Evolutionary conservation across 1,140 invertebrate genomes (phyloP).

Genomic region (Drosophila guanche): DNA sequence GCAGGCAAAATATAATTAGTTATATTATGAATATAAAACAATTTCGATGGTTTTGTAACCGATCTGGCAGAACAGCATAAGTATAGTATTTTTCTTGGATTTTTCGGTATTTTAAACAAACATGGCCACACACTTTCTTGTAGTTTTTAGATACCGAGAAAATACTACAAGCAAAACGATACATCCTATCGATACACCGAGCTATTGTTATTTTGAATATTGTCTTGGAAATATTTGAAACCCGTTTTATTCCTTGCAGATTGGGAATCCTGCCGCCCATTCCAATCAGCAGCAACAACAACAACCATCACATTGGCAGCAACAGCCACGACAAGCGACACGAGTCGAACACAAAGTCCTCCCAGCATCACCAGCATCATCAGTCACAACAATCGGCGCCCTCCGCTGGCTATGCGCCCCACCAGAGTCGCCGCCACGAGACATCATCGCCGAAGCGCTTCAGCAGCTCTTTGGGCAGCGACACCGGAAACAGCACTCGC

Average conservation of each 20-base stretch:
- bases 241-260: slow-evolving; percentile 30
- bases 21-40: no score
- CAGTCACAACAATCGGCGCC: slow-evolving; percentile 34
- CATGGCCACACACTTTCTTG: no score
- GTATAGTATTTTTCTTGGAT: no score
- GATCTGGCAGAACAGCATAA: no score
- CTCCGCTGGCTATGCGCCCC: slow-evolving; percentile 33
- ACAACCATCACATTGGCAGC: background rate
- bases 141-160: no score
- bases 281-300: slow-evolving; percentile 42
- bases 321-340: slow-evolving; percentile 52
- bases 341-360: slow-evolving; percentile 47
- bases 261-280: slow-evolving; percentile 76
- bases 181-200: no score
- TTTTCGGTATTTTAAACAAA: no score
- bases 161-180: no score
- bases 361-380: slow-evolving; percentile 51
- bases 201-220: no score
- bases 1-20: no score
- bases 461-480: slow-evolving; percentile 89
- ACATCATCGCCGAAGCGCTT: slow-evolving; percentile 84
- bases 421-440: slow-evolving; percentile 83
- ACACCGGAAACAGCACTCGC: slow-evolving; percentile 88
- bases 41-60: no score
- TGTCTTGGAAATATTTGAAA: no score